Conservation (phyloP, 2,113 vertebrate genomes). For the Nannobrachium achirus region DNA sequence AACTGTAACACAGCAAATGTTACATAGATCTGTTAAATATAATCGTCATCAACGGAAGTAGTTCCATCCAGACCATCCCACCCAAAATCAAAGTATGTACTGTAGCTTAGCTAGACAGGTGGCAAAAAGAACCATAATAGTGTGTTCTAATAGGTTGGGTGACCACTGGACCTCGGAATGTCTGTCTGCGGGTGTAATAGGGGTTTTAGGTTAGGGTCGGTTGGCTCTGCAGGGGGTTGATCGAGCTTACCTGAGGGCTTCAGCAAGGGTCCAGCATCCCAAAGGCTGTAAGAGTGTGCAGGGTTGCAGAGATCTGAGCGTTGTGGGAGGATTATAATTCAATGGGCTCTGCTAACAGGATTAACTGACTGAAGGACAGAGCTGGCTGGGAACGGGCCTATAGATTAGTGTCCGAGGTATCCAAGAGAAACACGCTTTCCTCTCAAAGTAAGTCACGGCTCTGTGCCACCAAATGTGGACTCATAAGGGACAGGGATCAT, state of each 20-base stretch:
- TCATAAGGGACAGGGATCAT: background rate
- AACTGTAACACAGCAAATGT: too few species aligned
- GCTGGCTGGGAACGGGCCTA: constrained; percentile 10
- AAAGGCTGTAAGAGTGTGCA: constrained; percentile 38
- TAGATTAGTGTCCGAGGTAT: constrained; percentile 40
- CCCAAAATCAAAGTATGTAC: too few species aligned
- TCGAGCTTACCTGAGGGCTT: constrained; percentile 71
- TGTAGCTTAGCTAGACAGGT: too few species aligned
- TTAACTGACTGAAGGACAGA: constrained; percentile 63
- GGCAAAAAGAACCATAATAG: too few species aligned
- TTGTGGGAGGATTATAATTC: constrained; percentile 69
- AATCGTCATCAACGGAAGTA: too few species aligned
- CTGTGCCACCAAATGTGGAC: background rate
- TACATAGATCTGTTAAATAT: too few species aligned
- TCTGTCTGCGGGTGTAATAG: background rate
- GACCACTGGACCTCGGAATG: background rate
- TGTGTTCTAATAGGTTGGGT: too few species aligned
- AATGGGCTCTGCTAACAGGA: constrained; percentile 68
- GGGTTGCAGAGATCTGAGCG: constrained; percentile 28
- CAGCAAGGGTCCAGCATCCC: constrained; percentile 63
- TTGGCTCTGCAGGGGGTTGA: background rate
- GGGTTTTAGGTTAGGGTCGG: background rate
- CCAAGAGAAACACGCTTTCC: background rate
- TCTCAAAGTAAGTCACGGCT: background rate
- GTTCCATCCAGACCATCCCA: too few species aligned